Conservation (phyloP, 2,797 vertebrate genomes). For the Trichosurus vulpecula region DNA sequence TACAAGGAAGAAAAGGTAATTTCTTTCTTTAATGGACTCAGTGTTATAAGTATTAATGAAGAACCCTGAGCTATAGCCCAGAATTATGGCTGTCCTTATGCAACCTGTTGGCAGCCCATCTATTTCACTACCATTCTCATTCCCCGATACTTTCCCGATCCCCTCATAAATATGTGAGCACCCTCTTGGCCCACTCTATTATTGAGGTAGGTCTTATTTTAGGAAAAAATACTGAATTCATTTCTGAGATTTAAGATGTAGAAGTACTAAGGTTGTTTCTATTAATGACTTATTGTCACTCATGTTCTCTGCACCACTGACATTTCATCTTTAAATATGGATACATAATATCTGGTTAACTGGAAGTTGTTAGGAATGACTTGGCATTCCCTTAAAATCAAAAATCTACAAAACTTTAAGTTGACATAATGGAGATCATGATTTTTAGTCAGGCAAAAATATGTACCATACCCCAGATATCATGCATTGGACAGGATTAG, state of each 20-base stretch:
- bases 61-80: background rate
- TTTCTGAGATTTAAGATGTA: background rate
- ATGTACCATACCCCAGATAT: background rate
- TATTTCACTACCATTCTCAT: background rate
- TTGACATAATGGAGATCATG: background rate
- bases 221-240: background rate
- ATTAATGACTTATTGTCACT: background rate
- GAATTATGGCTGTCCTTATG: background rate
- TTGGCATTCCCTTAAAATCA: background rate
- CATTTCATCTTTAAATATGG: background rate
- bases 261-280: background rate
- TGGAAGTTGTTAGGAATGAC: background rate
- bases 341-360: background rate
- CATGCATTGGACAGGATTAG: background rate
- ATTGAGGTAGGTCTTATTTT: background rate
- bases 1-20: background rate
- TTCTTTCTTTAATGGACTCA: constrained; percentile 7
- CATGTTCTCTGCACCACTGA: background rate
- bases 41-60: background rate
- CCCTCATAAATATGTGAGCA: background rate
- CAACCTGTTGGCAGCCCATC: background rate
- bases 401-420: background rate
- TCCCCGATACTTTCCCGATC: background rate
- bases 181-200: background rate
- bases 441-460: background rate